Evolutionary conservation across 1,140 invertebrate genomes (phyloP).

Genomic region (Drosophila ambigua): DNA sequence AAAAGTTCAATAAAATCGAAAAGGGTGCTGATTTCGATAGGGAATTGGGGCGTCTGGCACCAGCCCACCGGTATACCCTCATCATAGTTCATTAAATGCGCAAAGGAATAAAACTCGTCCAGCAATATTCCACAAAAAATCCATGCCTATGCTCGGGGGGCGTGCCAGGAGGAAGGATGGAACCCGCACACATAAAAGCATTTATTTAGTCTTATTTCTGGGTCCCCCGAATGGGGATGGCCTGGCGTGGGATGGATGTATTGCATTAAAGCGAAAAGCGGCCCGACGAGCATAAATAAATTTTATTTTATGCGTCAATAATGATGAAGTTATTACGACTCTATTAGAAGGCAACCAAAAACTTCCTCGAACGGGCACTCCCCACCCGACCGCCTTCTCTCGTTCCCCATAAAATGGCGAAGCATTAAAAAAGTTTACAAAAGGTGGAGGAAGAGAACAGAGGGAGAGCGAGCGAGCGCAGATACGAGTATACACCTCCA

Average conservation of each 20-base stretch:
- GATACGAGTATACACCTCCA: slow-evolving; percentile 26
- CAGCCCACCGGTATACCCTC: slow-evolving; percentile 52
- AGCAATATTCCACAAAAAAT: slow-evolving; percentile 46
- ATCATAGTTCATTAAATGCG: slow-evolving; percentile 82
- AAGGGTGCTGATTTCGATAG: slow-evolving; percentile 72
- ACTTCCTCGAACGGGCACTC: slow-evolving; percentile 28
- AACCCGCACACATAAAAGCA: slow-evolving; percentile 64
- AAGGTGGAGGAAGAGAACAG: slow-evolving; percentile 24
- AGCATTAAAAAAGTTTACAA: slow-evolving; percentile 78
- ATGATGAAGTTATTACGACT: slow-evolving; percentile 83
- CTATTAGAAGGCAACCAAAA: slow-evolving; percentile 67
- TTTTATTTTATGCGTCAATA: slow-evolving; percentile 82
- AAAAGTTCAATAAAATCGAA: slow-evolving; percentile 80
- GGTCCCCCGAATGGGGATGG: not conserved
- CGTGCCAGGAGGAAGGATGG: not conserved
- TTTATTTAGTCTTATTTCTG: slow-evolving; percentile 73
- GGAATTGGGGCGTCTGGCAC: slow-evolving; percentile 41
- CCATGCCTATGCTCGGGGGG: slow-evolving; percentile 13
- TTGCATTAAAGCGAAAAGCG: slow-evolving; percentile 64
- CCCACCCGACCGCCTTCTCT: slow-evolving; percentile 22
- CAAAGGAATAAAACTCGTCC: slow-evolving; percentile 55
- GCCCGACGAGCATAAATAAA: slow-evolving; percentile 70
- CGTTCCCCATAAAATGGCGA: slow-evolving; percentile 60
- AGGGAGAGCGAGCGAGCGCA: not conserved
- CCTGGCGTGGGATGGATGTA: slow-evolving; percentile 25